These are phyloP conservation scores for Malthinus flaveolus DNA, from an alignment of 2,888 invertebrate genomes.

Conservation along the genomic window DNA sequence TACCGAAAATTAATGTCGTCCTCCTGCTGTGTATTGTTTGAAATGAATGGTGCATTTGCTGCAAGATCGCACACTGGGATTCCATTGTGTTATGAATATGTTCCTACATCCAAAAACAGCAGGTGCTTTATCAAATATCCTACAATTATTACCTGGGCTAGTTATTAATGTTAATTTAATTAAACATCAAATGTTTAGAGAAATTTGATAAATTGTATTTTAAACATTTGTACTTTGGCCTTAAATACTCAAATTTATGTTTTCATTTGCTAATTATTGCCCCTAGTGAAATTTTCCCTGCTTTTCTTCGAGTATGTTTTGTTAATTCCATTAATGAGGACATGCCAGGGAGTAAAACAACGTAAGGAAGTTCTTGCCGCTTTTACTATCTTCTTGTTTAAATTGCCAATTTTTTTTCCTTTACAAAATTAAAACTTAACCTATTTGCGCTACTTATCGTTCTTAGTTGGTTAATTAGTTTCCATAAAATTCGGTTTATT, in stretches of 20 bases:
- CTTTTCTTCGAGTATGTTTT: background rate
- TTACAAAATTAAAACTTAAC: too few species aligned
- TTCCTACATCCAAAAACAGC: constrained; percentile 23
- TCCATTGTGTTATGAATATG: constrained; percentile 35
- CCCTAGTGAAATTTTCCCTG: background rate
- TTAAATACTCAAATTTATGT: background rate
- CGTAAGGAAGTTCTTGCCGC: too few species aligned
- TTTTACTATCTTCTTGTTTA: too few species aligned
- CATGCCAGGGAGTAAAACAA: background rate
- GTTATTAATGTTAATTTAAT: constrained; percentile 21
- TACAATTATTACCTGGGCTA: constrained; percentile 17
- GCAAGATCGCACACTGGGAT: constrained; percentile 42
- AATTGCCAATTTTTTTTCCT: too few species aligned
- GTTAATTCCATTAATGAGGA: background rate
- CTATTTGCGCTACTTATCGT: too few species aligned
- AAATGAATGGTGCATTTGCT: constrained; percentile 41
- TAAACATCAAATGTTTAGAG: background rate
- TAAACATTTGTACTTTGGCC: too few species aligned
- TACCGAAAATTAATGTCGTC: constrained; percentile 39
- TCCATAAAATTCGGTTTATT: too few species aligned
- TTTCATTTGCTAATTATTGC: background rate
- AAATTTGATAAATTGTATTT: too few species aligned
- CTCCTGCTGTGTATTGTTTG: constrained; percentile 38
- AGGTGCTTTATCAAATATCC: constrained; percentile 18
- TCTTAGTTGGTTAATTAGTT: too few species aligned